Evolutionary conservation across 1,140 invertebrate species (phyloP).

Genomic region (Heliconius nattereri): DNA sequence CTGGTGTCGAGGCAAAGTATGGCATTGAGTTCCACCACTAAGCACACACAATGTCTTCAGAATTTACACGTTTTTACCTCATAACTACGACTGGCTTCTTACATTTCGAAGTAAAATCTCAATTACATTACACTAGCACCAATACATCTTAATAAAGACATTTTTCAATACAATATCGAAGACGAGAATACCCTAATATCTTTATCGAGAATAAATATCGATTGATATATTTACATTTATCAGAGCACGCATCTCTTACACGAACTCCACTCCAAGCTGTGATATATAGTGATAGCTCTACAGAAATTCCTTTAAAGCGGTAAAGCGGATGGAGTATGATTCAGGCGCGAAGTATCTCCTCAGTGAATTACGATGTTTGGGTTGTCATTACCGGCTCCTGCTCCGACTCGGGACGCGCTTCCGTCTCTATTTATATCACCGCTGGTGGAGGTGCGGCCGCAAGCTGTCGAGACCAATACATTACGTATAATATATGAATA

Average conservation of each 20-base stretch:
- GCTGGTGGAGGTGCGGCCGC: background rate
- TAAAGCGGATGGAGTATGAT: conserved; percentile 23
- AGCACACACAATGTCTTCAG: too few relatives aligned
- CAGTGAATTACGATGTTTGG: conserved; percentile 37
- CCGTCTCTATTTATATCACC: conserved; percentile 32
- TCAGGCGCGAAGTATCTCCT: conserved; percentile 20
- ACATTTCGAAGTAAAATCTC: too few relatives aligned
- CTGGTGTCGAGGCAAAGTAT: too few relatives aligned
- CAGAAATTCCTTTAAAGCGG: conserved; percentile 12
- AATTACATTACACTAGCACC: too few relatives aligned
- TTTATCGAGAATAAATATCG: background rate
- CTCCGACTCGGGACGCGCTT: conserved; percentile 9
- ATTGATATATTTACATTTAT: background rate
- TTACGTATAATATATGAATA: background rate
- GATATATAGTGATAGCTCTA: conserved; percentile 13
- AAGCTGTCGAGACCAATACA: background rate
- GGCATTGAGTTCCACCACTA: too few relatives aligned
- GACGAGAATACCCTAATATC: background rate
- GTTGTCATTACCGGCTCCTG: conserved; percentile 33
- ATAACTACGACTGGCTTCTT: too few relatives aligned
- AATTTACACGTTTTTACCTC: too few relatives aligned
- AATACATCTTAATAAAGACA: too few relatives aligned
- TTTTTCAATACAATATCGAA: background rate
- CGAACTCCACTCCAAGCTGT: background rate
- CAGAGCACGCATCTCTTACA: background rate